phyloP scores from a whole-genome alignment of 1,140 invertebrate species.

The Copidosoma floridanum region DNA sequence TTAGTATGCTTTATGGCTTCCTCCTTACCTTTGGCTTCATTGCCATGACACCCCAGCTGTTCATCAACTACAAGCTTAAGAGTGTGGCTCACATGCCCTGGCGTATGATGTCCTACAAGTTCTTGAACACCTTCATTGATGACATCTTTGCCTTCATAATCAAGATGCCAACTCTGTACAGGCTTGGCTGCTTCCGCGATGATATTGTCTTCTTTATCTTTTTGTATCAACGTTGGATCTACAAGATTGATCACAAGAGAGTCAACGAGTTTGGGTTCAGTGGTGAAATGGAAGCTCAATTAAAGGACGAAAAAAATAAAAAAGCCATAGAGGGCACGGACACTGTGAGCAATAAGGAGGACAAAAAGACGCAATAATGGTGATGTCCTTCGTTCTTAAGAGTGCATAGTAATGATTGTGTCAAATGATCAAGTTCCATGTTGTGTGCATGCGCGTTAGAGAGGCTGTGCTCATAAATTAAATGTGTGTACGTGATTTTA shows the following conservation, averaged over 20 bases:
- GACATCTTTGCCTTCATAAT: slow-evolving; percentile 99
- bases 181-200: slow-evolving; percentile 94
- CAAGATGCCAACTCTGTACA: slow-evolving; percentile 98
- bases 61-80: slow-evolving; percentile 99
- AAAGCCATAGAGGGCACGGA: slow-evolving; percentile 18
- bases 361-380: slow-evolving; percentile 22
- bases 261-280: slow-evolving; percentile 96
- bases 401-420: neutral
- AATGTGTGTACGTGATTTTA: neutral
- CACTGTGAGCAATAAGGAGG: slow-evolving; percentile 22
- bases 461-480: no score
- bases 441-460: neutral
- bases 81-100: slow-evolving; percentile 98
- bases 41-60: slow-evolving; percentile 99
- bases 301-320: neutral
- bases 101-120: slow-evolving; percentile 99
- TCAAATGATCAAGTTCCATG: neutral
- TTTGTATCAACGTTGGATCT: slow-evolving; percentile 98
- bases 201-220: slow-evolving; percentile 99
- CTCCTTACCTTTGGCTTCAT: slow-evolving; percentile 99
- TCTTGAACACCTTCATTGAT: slow-evolving; percentile 99
- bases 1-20: slow-evolving; percentile 97
- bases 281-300: slow-evolving; percentile 63
- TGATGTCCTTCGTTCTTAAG: neutral
- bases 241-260: slow-evolving; percentile 89